Conservation (phyloP, 1,140 invertebrate species). For the Doryteuthis pealeii region DNA sequence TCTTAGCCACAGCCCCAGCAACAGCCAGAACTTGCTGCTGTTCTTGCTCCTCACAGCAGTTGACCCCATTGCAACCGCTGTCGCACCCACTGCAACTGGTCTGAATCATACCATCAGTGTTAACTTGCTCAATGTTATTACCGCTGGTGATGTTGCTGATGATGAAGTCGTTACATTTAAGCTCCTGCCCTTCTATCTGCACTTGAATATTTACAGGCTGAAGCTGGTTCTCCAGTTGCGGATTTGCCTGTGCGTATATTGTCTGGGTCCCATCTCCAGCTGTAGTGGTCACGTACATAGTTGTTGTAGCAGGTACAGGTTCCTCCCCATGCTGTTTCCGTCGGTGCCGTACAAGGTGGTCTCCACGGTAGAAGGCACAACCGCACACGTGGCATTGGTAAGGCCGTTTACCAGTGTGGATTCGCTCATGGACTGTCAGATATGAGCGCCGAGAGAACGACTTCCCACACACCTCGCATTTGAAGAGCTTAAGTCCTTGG, state of each 20-base stretch:
- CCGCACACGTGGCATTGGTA: constrained; percentile 63
- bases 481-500: neutral
- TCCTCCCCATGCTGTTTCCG: neutral
- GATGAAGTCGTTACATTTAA: neutral
- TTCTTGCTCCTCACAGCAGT: neutral
- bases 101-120: neutral
- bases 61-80: neutral
- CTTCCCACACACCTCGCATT: constrained; percentile 72
- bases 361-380: constrained; percentile 49
- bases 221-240: neutral
- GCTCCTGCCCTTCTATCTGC: neutral
- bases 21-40: neutral
- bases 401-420: constrained; percentile 20
- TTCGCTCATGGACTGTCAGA: constrained; percentile 82
- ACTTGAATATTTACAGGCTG: neutral
- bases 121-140: neutral
- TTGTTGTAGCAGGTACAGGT: neutral
- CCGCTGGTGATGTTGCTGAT: constrained; percentile 1
- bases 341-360: constrained; percentile 9
- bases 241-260: neutral
- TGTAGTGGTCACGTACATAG: neutral
- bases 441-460: constrained; percentile 60
- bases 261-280: neutral
- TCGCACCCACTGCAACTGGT: neutral
- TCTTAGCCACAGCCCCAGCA: too few species aligned